Conservation (phyloP, 1,140 invertebrate genomes). For the Drosophila gunungcola region DNA sequence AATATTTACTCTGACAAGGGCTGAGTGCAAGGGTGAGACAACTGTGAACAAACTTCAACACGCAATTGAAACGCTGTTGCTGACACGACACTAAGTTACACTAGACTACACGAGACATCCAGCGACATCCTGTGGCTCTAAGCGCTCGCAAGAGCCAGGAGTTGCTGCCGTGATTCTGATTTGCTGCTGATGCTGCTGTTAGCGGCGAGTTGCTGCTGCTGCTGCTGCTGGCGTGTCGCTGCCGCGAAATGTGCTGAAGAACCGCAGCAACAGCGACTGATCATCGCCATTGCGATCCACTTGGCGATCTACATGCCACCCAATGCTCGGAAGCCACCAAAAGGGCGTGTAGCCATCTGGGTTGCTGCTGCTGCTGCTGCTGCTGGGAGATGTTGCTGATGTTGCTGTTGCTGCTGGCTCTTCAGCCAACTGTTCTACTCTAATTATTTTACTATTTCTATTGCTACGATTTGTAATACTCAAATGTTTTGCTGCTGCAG, state of each 20-base stretch:
- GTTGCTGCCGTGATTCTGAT: constrained; percentile 13
- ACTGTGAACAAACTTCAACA: constrained; percentile 61
- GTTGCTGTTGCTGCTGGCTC: constrained; percentile 15
- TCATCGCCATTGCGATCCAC: constrained; percentile 55
- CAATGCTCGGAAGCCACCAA: constrained; percentile 75
- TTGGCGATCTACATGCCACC: constrained; percentile 70
- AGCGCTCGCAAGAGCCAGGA: constrained; percentile 16
- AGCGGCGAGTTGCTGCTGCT: constrained; percentile 12
- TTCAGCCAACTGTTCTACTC: constrained; percentile 32
- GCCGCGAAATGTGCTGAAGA: constrained; percentile 65
- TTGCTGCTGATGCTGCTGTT: constrained; percentile 8
- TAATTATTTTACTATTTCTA: constrained; percentile 83
- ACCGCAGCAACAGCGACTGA: constrained; percentile 66
- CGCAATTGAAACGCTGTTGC: constrained; percentile 59
- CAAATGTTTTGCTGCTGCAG: constrained; percentile 34
- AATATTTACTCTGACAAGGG: constrained; percentile 21
- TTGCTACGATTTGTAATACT: constrained; percentile 77
- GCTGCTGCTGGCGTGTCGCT: constrained; percentile 21
- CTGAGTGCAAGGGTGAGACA: constrained; percentile 16
- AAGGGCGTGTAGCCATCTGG: constrained; percentile 56
- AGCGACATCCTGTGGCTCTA: constrained; percentile 20
- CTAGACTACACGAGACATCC: constrained; percentile 10
- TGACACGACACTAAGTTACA: constrained; percentile 24
- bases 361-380: constrained; percentile 22
- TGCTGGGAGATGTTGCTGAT: constrained; percentile 20